Conservation (phyloP, 2,888 invertebrate species). For the Apantesis nais region DNA sequence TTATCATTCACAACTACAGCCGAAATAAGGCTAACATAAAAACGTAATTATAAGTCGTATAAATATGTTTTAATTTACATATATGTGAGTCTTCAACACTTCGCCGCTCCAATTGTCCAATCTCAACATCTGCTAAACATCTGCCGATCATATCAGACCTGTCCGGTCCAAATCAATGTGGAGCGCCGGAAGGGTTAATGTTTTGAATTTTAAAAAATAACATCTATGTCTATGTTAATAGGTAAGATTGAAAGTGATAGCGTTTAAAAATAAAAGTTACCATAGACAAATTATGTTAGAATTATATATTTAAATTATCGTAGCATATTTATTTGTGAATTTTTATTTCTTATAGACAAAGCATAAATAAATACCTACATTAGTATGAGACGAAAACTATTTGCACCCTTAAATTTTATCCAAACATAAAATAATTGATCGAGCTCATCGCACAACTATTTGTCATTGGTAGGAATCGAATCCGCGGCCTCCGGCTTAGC, state of each 20-base stretch:
- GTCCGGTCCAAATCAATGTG: slow-evolving; percentile 70
- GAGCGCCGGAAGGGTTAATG: slow-evolving; percentile 66
- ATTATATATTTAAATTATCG: background rate
- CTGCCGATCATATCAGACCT: slow-evolving; percentile 80
- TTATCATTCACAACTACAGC: background rate
- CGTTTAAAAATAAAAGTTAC: slow-evolving; percentile 8
- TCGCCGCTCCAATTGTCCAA: slow-evolving; percentile 41
- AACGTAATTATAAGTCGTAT: background rate
- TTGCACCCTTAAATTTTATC: too few species aligned
- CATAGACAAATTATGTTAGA: background rate
- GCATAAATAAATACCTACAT: too few species aligned
- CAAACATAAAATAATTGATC: too few species aligned
- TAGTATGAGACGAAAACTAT: too few species aligned
- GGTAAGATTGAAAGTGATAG: slow-evolving; percentile 22
- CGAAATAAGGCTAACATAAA: background rate
- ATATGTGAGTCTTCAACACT: slow-evolving; percentile 19
- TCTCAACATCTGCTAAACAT: slow-evolving; percentile 78
- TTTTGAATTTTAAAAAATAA: slow-evolving; percentile 38
- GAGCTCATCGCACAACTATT: too few species aligned
- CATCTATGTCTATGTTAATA: slow-evolving; percentile 8
- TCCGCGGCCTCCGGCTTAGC: too few species aligned
- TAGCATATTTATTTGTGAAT: background rate
- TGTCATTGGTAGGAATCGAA: too few species aligned
- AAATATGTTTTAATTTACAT: slow-evolving; percentile 7
- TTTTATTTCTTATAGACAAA: background rate